Base-by-base conservation (phyloP, 2,888 invertebrate species). In the Scaptomyza flava region DNA sequence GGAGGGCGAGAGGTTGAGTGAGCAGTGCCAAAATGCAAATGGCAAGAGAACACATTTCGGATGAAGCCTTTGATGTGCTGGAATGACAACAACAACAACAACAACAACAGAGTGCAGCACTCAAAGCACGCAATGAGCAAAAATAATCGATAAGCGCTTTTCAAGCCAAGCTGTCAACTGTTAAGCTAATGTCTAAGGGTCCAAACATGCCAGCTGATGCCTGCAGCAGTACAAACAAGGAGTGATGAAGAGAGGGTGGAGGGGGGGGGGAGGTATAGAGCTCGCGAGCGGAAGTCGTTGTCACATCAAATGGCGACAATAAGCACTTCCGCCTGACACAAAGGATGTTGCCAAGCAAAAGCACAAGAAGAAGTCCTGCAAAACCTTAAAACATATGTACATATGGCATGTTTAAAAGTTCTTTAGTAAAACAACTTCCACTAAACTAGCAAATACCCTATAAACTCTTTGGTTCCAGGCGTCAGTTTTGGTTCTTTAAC, bases 251-350 rank as follows among this genome's bases (percentile, higher is more conserved):
- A 20, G 33, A 9, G 20, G 1, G 1, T 17, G 17, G n/a, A 12
- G 27, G 34, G 8, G 5, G 34, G 27, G 27, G 5, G 30, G 20
- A 5, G 14, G 2, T 12, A 7, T 11, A 51, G 27, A 27, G 51
- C 23, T 23, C 27, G 34, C 34, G 23, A 51, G 48, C 78, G 89
- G 83, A 84, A 84, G 89, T 88, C 81, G 81, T 89, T 88, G 84
- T 75, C 85, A 81, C 83, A 78, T 89, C 89, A 87, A 77, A 89
- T 84, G 89, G 81, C 77, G 84, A 88, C 83, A 84, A 88, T 72
- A 72, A 86, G 78, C 85, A 81, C 87, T 83, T 84, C 83, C 83
- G 79, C 59, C 52, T 58, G 41, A 57, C 60, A 68, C 59, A 71
- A 77, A 71, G 84, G 81, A 78, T 68, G 82, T n/a, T n/a, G n/a